These are phyloP conservation scores for Archivesica marissinica DNA, from an alignment of 1,140 invertebrate genomes.

Conservation along the genomic window DNA sequence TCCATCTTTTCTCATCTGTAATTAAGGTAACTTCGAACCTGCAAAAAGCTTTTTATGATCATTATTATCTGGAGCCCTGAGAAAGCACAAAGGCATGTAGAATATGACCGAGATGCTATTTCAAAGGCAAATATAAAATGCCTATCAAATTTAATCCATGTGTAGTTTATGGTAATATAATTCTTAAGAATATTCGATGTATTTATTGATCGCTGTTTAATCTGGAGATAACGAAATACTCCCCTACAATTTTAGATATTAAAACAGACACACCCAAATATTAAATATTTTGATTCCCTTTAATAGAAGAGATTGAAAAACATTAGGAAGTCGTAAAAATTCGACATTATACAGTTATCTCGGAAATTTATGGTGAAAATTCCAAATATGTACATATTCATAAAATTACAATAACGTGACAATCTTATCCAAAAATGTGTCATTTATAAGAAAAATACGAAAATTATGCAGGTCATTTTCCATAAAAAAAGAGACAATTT, in stretches of 20 bases:
- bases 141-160: not conserved
- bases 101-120: slow-evolving; percentile 7
- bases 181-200: too few relatives aligned
- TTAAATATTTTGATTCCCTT: not conserved
- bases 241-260: not conserved
- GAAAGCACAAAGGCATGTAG: slow-evolving; percentile 11
- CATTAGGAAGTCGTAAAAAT: too few relatives aligned
- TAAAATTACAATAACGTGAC: not conserved
- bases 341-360: not conserved
- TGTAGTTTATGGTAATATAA: too few relatives aligned
- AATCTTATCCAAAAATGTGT: slow-evolving; percentile 11
- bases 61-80: slow-evolving; percentile 20
- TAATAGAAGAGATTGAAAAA: too few relatives aligned
- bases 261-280: not conserved
- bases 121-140: slow-evolving; percentile 31
- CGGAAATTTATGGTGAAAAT: not conserved
- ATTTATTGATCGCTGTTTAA: not conserved
- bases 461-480: slow-evolving; percentile 25
- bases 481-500: not conserved
- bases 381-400: not conserved
- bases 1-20: slow-evolving; percentile 24
- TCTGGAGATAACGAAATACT: not conserved
- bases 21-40: slow-evolving; percentile 15
- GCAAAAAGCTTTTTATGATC: slow-evolving; percentile 45
- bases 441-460: slow-evolving; percentile 4